Evolutionary conservation across 2,113 vertebrate genomes (phyloP), one percentile per base, ranked within the genome.

Genomic region (Corydoras maculifer): DNA sequence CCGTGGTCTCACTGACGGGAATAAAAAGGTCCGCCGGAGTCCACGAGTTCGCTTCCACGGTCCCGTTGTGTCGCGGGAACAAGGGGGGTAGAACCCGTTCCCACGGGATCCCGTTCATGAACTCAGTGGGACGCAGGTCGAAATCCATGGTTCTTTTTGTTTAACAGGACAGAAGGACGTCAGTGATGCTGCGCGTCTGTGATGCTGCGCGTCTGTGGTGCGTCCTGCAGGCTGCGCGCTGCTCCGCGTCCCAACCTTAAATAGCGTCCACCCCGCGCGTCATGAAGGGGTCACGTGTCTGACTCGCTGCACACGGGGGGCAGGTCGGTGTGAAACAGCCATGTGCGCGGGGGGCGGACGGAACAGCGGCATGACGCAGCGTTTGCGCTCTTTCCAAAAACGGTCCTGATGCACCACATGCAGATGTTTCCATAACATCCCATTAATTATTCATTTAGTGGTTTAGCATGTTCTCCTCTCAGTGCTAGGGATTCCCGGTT

Each of bases 11-110:
- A 11, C 60, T 75, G 35, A 85, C 85, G 14, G 88, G 85, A 2
- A 84, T 69, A 0, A 87, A 57, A 13, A 88, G 69, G 14, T 82
- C 82, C 0, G 83, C 51, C 4, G 74, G 86, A 0, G 83, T 81
- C 84, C 83, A 87, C 3, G 74, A 72, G 32, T 77, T 81, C 30
- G 78, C 76, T 73, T 83, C 86, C 5, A 78, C 73, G 9, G 72
- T 83, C 53, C 84, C 85, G 5, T 79, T 84, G n/a, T 84, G 69
- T 4, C 79, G 81, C 53, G 87, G 87, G 61, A 90, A 76, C 15
- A 88, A 81, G 58, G 87, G 86, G 1, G 83, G 78, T 57, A 89
- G 65, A 55, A 89, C 70, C 69, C 84, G 82, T 60, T 88, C 86
- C 88, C 88, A 90, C 3, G 80, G 82, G 68, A 88, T 87, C 12